Percentiles rank a stretch among this genome's conserved stretches.
Conservation (phyloP, 2,888 invertebrate species). For the Thalpophila matura region DNA sequence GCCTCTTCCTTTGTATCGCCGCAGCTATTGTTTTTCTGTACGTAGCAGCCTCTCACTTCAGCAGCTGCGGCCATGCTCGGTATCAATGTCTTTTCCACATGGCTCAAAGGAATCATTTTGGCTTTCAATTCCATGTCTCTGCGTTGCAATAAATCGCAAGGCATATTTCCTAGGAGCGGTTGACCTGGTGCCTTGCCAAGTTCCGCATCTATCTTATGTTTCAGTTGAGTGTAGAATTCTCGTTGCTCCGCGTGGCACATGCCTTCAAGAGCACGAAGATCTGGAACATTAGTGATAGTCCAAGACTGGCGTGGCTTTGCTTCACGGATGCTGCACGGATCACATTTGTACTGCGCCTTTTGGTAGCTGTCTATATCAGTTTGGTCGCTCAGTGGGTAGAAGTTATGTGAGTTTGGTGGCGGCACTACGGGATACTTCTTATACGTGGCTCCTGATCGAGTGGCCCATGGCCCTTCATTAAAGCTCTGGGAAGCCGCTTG, state of each 20-base stretch:
- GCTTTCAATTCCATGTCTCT: conserved; percentile 87
- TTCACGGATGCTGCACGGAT: conserved; percentile 83
- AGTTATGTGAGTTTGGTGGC: conserved; percentile 81
- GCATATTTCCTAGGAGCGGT: conserved; percentile 77
- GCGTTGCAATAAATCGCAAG: conserved; percentile 83
- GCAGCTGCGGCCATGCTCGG: conserved; percentile 84
- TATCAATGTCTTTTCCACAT: conserved; percentile 86
- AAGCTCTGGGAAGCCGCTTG: conserved; percentile 78
- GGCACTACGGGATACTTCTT: conserved; percentile 85
- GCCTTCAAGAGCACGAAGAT: conserved; percentile 83
- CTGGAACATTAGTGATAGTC: conserved; percentile 87
- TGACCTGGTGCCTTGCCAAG: conserved; percentile 86
- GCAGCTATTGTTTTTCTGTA: conserved; percentile 88
- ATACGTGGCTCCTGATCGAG: conserved; percentile 79
- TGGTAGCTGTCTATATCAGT: conserved; percentile 81
- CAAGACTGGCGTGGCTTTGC: conserved; percentile 87
- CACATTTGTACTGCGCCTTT: conserved; percentile 84
- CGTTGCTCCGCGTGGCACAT: conserved; percentile 86
- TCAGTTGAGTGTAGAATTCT: conserved; percentile 84
- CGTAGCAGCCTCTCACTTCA: conserved; percentile 83
- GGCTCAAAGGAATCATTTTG: conserved; percentile 88
- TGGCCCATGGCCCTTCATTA: conserved; percentile 85
- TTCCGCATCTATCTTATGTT: conserved; percentile 87
- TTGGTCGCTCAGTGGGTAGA: conserved; percentile 83
- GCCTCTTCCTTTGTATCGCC: conserved; percentile 88